phyloP scores from a whole-genome alignment of 2,113 vertebrate species.

The Cryptoleucopteryx plumbea region DNA sequence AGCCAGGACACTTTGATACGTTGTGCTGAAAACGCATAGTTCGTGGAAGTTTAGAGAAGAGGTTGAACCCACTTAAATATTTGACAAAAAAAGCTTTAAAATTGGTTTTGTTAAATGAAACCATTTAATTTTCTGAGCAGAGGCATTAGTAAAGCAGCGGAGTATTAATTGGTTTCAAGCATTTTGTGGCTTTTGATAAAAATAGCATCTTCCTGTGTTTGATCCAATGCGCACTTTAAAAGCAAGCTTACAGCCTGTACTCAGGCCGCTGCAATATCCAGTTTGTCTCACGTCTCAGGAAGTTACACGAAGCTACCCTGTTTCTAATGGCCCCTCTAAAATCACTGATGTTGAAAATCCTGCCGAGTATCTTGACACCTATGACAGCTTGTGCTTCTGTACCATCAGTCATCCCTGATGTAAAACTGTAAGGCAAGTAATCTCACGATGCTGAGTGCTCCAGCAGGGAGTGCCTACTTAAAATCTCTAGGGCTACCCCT shows the following conservation, averaged over 20 bases:
- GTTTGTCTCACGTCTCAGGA: neutral
- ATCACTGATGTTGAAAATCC: neutral
- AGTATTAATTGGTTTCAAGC: conserved; percentile 45
- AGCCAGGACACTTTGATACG: neutral
- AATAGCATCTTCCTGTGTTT: neutral
- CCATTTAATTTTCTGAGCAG: neutral
- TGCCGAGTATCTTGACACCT: neutral
- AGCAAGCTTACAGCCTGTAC: neutral
- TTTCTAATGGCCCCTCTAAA: neutral
- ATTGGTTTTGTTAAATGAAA: conserved; percentile 13
- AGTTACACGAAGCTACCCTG: neutral
- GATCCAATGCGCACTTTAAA: neutral
- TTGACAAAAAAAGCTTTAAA: neutral
- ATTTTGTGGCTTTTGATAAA: conserved; percentile 57
- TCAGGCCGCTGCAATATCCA: neutral
- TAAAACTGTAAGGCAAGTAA: neutral
- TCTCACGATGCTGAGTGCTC: neutral
- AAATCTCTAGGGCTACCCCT: neutral
- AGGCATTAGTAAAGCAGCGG: neutral
- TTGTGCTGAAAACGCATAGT: neutral
- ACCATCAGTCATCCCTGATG: neutral
- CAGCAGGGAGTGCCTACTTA: neutral
- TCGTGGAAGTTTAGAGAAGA: neutral
- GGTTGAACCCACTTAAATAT: neutral
- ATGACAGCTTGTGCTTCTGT: neutral